phyloP scores from a whole-genome alignment of 2,797 vertebrate species.

The Halcyon chelicuti region DNA sequence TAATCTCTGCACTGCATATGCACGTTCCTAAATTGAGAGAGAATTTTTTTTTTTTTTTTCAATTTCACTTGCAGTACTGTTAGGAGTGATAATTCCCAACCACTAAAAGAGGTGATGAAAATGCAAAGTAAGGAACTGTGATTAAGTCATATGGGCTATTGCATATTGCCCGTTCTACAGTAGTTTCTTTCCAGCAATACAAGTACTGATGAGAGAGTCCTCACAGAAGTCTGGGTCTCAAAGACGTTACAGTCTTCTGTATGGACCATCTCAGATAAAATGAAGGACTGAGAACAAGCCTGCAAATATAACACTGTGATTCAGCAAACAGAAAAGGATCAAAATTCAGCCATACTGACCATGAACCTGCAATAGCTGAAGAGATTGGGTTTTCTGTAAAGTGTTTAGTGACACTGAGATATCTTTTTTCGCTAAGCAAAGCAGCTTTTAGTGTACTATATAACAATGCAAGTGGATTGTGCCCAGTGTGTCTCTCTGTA shows the following conservation, averaged over 20 bases:
- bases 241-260: background rate
- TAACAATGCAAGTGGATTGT: background rate
- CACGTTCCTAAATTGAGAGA: background rate
- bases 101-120: background rate
- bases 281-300: background rate
- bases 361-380: background rate
- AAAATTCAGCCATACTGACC: background rate
- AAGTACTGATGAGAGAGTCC: background rate
- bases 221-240: background rate
- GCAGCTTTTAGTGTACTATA: background rate
- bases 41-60: background rate
- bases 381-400: background rate
- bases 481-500: background rate
- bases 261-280: background rate
- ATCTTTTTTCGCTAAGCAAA: background rate
- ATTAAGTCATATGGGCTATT: background rate
- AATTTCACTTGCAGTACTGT: background rate
- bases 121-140: background rate
- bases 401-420: background rate
- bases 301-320: background rate
- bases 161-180: background rate
- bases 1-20: background rate
- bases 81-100: background rate
- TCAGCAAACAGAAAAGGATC: background rate
- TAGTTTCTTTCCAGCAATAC: background rate